Conservation (phyloP, 2,888 invertebrate species). For the Aleiodes leptofemur region DNA sequence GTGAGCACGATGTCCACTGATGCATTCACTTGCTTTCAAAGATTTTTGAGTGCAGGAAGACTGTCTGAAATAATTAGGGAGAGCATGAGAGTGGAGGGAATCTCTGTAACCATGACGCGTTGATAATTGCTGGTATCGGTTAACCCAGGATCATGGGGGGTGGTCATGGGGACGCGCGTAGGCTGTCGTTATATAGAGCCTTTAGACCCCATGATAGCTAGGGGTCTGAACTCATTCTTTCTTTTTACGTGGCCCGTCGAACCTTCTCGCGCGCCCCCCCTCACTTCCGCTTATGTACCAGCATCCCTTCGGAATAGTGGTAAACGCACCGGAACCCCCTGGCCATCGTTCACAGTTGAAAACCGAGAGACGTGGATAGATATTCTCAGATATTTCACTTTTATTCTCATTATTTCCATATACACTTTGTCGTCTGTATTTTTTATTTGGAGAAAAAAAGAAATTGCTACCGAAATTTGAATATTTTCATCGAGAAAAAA, state of each 20-base stretch:
- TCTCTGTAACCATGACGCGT: slow-evolving; percentile 69
- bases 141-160: slow-evolving; percentile 68
- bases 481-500: neutral
- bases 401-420: slow-evolving; percentile 33
- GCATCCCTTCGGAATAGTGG: slow-evolving; percentile 40
- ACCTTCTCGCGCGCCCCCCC: slow-evolving; percentile 71
- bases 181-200: slow-evolving; percentile 47
- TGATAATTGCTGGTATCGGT: slow-evolving; percentile 76
- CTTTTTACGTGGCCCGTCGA: slow-evolving; percentile 55
- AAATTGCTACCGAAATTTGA: neutral
- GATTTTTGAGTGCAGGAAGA: too few species aligned
- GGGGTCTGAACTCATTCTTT: slow-evolving; percentile 46
- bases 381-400: slow-evolving; percentile 35
- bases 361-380: slow-evolving; percentile 27
- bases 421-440: slow-evolving; percentile 18
- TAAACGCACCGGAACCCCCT: slow-evolving; percentile 48
- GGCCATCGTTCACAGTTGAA: slow-evolving; percentile 38
- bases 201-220: slow-evolving; percentile 47
- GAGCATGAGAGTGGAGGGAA: slow-evolving; percentile 45
- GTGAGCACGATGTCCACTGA: too few species aligned
- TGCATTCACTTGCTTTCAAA: too few species aligned
- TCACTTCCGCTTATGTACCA: slow-evolving; percentile 66
- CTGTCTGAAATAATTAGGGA: slow-evolving; percentile 9
- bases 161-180: slow-evolving; percentile 59
- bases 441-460: neutral